Percentiles rank a stretch among this genome's conserved stretches.
These are phyloP conservation scores for Ridgeia piscesae DNA, from an alignment of 1,140 invertebrate species.

Conservation along the genomic window DNA sequence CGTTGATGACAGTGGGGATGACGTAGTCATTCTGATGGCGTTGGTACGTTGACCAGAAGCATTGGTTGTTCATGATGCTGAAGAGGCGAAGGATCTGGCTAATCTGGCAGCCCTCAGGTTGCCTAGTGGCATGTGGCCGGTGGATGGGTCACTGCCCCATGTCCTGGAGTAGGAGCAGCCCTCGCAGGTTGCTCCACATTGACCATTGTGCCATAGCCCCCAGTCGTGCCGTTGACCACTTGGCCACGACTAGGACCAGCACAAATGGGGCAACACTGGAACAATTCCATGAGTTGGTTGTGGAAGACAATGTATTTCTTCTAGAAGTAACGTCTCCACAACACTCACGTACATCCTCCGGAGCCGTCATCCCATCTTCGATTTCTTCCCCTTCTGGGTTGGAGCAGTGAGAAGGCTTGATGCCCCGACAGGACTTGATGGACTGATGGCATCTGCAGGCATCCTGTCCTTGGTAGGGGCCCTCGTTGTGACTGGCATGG, in stretches of 20 bases:
- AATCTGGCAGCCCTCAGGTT: not conserved
- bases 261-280: slow-evolving; percentile 11
- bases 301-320: not conserved
- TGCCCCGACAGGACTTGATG: not conserved
- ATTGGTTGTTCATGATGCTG: no score
- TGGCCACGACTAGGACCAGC: not conserved
- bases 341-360: no score
- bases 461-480: no score
- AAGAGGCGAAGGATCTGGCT: no score
- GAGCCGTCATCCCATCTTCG: no score
- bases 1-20: not conserved
- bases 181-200: not conserved
- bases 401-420: not conserved
- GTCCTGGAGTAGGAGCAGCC: not conserved
- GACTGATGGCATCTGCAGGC: not conserved
- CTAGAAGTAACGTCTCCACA: no score
- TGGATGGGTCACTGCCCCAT: slow-evolving; percentile 9
- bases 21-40: slow-evolving; percentile 10
- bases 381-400: no score
- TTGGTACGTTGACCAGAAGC: not conserved
- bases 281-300: slow-evolving; percentile 6
- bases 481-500: no score
- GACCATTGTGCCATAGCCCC: no score
- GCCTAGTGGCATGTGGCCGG: not conserved
- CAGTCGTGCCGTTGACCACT: not conserved